Conservation (phyloP, 2,888 invertebrate genomes). For the Drosophila maculinotata region DNA sequence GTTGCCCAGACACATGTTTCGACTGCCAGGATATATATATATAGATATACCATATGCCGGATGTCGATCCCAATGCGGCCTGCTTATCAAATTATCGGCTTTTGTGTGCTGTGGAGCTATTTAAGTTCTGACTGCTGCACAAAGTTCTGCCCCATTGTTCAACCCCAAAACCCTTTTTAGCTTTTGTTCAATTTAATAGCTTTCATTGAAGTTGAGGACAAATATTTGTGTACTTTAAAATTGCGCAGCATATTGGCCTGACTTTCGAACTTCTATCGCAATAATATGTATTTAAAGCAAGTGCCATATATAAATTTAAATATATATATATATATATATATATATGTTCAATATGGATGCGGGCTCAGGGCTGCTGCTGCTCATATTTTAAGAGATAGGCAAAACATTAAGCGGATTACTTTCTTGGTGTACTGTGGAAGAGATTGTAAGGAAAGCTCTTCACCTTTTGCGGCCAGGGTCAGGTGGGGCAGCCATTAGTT, state of each 20-base stretch:
- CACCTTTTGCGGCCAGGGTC: constrained; percentile 22
- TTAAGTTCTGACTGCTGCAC: constrained; percentile 55
- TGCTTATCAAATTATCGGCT: constrained; percentile 65
- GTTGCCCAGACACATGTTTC: constrained; percentile 33
- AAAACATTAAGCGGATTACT: constrained; percentile 79
- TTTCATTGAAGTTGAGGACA: not conserved
- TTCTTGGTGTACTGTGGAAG: constrained; percentile 44
- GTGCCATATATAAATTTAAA: constrained; percentile 16
- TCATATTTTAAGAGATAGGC: constrained; percentile 72
- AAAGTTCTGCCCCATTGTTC: constrained; percentile 48
- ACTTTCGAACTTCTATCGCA: constrained; percentile 22
- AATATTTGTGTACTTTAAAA: constrained; percentile 9
- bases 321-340: constrained; percentile 5
- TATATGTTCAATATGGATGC: constrained; percentile 17
- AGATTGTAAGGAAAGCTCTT: constrained; percentile 13
- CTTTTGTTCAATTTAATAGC: constrained; percentile 31
- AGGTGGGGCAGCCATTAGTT: constrained; percentile 50
- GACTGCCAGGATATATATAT: not conserved
- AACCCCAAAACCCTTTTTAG: not conserved
- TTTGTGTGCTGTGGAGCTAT: constrained; percentile 47
- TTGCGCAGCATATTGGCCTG: constrained; percentile 26
- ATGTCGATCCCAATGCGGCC: constrained; percentile 29
- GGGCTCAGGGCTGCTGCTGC: constrained; percentile 34
- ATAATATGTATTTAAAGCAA: constrained; percentile 36
- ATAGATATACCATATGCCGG: too few relatives aligned